Base-by-base conservation (phyloP, 2,113 vertebrate genomes). In the Apus apus region DNA sequence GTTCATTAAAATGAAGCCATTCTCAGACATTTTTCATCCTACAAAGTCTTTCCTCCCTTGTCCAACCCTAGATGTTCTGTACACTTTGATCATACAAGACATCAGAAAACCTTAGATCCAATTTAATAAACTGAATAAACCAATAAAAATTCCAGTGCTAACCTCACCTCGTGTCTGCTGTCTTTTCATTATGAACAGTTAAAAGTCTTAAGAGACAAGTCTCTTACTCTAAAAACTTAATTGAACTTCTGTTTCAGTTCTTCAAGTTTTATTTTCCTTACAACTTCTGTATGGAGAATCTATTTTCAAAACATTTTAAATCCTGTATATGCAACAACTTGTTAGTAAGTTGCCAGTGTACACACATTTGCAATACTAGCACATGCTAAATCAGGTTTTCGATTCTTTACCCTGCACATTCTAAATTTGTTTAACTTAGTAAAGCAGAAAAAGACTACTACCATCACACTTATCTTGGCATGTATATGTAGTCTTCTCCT, bases 251-350 rank as follows among this genome's bases (percentile, higher is more conserved):
- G 53, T 19, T 46, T 81, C 51, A 46, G 11, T 56, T 75, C 50
- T 80, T 74, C n/a, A 77, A 61, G n/a, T 58, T 83, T 71, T 78
- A 54, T 67, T 75, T 94, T 71, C 82, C 45, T 88, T 40, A 74
- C 13, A 71, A 62, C 9, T n/a, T 79, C 22, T 32, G 38, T 34
- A 74, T 4, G 9, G 14, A 62, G 20, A 74, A 81, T 22, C 19
- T 81, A 19, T 89, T 96, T 92, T 62, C 68, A 85, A 86, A 94
- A 89, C 53, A 72, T 58, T 74, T 7, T 56, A 57, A 85, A 79
- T 75, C 13, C 34, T 78, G 70, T 68, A 85, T 64, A 82, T 61
- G 29, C 56, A 93, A 74, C 38, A 91, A 57, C 11, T 58, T 77
- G 20, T 17, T 56, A 95, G 21, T 13, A 64, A 38, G 60, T 22